Evolutionary conservation across 2,888 invertebrate species (phyloP).

Genomic region (Athalia rosae): DNA sequence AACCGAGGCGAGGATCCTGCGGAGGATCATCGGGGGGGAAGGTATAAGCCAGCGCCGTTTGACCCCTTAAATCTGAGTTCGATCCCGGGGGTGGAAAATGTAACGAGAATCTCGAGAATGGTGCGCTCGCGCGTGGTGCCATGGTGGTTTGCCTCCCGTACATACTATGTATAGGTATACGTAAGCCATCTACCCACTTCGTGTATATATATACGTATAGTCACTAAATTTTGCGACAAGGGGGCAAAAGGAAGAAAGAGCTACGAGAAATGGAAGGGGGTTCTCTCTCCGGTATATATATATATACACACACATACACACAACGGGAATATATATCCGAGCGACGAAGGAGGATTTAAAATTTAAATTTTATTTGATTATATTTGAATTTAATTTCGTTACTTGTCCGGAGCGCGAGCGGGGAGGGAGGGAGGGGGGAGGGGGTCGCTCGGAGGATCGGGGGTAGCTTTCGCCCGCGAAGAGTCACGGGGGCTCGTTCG

Average conservation of each 20-base stretch:
- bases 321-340: conserved; percentile 39
- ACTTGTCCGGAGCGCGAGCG: conserved; percentile 50
- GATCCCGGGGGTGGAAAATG: conserved; percentile 53
- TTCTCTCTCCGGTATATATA: no score
- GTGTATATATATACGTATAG: conserved; percentile 47
- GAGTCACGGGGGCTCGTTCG: no score
- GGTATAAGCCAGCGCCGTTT: conserved; percentile 39
- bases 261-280: neutral
- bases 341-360: conserved; percentile 68
- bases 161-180: no score
- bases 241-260: neutral
- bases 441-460: neutral
- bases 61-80: conserved; percentile 47
- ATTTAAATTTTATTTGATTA: conserved; percentile 74
- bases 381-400: conserved; percentile 73
- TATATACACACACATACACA: no score
- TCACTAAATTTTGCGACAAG: conserved; percentile 62
- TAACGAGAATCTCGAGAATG: conserved; percentile 44
- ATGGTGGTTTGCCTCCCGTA: neutral
- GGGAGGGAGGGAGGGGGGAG: neutral
- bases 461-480: no score
- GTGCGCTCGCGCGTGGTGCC: conserved; percentile 35
- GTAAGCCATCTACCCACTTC: no score
- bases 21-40: conserved; percentile 27
- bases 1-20: neutral